Conservation (phyloP, 2,797 vertebrate genomes). For the Bovichtus diacanthus region DNA sequence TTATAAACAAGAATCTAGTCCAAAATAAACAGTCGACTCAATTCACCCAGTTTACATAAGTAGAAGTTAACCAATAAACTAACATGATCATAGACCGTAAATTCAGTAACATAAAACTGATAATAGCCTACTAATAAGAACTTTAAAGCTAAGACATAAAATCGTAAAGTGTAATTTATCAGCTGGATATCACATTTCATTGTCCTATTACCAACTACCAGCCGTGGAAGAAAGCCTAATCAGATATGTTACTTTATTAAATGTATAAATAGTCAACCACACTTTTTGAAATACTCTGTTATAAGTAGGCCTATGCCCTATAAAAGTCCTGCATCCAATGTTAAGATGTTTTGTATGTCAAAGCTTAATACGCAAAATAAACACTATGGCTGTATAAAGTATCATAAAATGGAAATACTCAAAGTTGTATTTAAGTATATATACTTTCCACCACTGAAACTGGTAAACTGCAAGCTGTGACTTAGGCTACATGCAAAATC, state of each 20-base stretch:
- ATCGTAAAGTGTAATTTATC: neutral
- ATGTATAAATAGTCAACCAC: neutral
- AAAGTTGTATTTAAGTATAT: neutral
- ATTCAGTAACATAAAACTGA: neutral
- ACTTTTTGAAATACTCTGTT: neutral
- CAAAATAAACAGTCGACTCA: neutral
- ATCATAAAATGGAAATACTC: neutral
- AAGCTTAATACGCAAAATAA: neutral
- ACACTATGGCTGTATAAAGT: neutral
- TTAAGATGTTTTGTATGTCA: neutral
- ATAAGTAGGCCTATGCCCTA: neutral
- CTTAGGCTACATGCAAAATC: constrained; percentile 10
- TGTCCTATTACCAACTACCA: neutral
- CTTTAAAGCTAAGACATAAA: neutral
- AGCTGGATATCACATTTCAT: neutral
- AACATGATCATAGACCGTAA: neutral
- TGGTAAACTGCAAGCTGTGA: neutral
- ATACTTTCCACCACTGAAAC: neutral
- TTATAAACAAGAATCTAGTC: constrained; percentile 4
- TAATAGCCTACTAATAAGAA: neutral
- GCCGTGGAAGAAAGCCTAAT: too few species aligned
- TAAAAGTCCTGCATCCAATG: neutral
- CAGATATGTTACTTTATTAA: neutral
- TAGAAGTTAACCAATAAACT: neutral
- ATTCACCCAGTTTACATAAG: neutral